phyloP scores from a whole-genome alignment of 92 coral and sea anemone genomes.

The Hydrozoanthus gracilis region DNA sequence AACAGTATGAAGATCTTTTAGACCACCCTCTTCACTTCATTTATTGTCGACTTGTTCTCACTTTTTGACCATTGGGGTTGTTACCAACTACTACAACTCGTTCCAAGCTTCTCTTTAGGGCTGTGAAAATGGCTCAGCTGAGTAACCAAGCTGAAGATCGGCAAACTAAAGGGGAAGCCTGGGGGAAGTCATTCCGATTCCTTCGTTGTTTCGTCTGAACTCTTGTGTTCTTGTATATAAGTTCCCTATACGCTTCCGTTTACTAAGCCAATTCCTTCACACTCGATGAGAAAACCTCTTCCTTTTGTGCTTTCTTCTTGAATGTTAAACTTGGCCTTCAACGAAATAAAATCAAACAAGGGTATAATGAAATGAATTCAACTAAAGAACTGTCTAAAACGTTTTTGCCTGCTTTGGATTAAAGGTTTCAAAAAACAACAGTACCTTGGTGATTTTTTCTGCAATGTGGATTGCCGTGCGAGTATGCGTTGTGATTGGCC shows the following conservation, averaged over 20 bases:
- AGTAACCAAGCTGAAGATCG: too few species aligned
- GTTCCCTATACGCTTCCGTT: conserved; percentile 61
- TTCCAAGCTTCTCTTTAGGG: too few species aligned
- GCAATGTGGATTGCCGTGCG: conserved; percentile 97
- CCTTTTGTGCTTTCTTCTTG: conserved; percentile 53
- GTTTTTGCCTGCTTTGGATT: too few species aligned
- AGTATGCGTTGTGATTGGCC: conserved; percentile 96
- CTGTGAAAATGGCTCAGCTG: too few species aligned
- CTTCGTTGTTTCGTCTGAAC: too few species aligned
- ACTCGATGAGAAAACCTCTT: conserved; percentile 76
- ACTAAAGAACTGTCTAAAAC: background rate
- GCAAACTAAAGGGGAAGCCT: too few species aligned
- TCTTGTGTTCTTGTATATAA: background rate
- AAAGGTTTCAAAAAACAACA: background rate
- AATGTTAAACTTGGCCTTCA: conserved; percentile 86
- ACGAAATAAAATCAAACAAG: background rate
- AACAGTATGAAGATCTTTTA: too few species aligned
- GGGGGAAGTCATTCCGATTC: too few species aligned
- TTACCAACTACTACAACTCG: too few species aligned
- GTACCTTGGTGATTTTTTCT: conserved; percentile 90
- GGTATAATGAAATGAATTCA: background rate
- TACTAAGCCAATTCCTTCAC: conserved; percentile 86
- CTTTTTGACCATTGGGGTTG: too few species aligned
- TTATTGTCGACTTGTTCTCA: too few species aligned
- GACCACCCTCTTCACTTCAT: too few species aligned